These are phyloP conservation scores for Cryptomyrus ogoouensis DNA, from an alignment of 2,113 vertebrate genomes.

Conservation along the genomic window DNA sequence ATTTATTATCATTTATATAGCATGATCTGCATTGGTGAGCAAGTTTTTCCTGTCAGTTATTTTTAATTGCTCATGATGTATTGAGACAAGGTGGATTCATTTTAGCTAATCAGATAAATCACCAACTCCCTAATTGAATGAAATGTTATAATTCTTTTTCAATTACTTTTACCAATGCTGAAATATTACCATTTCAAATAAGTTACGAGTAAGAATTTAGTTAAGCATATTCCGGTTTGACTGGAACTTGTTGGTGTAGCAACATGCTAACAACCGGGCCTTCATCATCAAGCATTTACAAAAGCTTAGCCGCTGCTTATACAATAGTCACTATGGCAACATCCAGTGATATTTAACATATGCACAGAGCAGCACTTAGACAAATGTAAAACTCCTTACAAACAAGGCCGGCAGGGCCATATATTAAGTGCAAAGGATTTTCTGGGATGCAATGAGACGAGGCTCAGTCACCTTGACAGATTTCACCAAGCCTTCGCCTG, in stretches of 20 bases:
- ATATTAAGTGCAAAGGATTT: neutral
- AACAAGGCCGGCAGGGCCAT: neutral
- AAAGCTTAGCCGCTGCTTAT: neutral
- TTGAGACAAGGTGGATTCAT: neutral
- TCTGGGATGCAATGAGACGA: neutral
- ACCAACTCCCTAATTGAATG: conserved; percentile 13
- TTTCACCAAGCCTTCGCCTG: neutral
- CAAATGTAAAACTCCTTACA: conserved; percentile 4
- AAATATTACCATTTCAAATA: conserved; percentile 7
- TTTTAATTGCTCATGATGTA: conserved; percentile 10
- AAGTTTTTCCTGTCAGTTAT: neutral
- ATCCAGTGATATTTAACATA: conserved; percentile 19
- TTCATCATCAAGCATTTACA: neutral
- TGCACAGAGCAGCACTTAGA: neutral
- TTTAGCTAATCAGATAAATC: conserved; percentile 8
- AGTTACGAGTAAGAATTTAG: neutral
- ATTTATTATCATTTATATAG: conserved; percentile 3
- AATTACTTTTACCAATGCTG: neutral
- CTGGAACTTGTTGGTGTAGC: conserved; percentile 1
- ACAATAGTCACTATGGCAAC: conserved; percentile 21
- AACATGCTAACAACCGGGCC: neutral
- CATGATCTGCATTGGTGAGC: neutral
- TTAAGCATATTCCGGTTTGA: neutral
- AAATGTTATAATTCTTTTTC: neutral
- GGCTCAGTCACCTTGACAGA: neutral